These are phyloP conservation scores for Chrysolina haemoptera DNA, from an alignment of 2,888 invertebrate genomes.

Conservation along the genomic window DNA sequence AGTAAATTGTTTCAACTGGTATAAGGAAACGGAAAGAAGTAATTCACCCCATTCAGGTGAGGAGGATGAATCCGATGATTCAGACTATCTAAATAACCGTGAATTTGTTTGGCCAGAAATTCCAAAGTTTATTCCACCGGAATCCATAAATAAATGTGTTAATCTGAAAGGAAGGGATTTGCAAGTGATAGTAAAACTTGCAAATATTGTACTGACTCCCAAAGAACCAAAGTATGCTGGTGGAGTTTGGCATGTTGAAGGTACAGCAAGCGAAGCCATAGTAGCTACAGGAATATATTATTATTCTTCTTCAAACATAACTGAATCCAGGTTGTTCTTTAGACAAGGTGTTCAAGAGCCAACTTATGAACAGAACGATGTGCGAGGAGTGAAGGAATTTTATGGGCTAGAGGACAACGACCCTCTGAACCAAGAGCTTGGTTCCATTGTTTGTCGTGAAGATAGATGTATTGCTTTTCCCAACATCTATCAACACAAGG, in stretches of 20 bases:
- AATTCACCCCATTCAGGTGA: not conserved
- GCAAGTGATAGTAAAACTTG: slow-evolving; percentile 5
- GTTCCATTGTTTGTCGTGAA: not conserved
- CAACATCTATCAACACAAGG: not conserved
- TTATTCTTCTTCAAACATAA: not conserved
- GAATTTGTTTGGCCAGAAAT: not conserved
- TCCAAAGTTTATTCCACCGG: not conserved
- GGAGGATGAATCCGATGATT: not conserved
- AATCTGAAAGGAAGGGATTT: not conserved
- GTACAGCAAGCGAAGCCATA: not conserved
- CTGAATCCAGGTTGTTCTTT: slow-evolving; percentile 3
- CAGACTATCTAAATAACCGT: not conserved
- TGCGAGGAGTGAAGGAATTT: not conserved
- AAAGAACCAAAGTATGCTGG: slow-evolving; percentile 3
- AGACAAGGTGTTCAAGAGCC: not conserved
- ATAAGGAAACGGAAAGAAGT: not conserved
- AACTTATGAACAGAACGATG: not conserved
- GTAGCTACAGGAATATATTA: slow-evolving; percentile 6
- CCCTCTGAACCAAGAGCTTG: not conserved
- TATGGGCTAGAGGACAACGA: not conserved
- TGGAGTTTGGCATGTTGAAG: slow-evolving; percentile 5
- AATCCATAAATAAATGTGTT: not conserved
- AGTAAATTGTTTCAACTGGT: not conserved
- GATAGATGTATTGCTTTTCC: not conserved
- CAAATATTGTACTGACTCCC: slow-evolving; percentile 5